A percentile compares a stretch with the other conserved stretches of the same genome.
These are phyloP conservation scores for Pinna nobilis DNA, from an alignment of 1,140 invertebrate genomes.

Conservation along the genomic window DNA sequence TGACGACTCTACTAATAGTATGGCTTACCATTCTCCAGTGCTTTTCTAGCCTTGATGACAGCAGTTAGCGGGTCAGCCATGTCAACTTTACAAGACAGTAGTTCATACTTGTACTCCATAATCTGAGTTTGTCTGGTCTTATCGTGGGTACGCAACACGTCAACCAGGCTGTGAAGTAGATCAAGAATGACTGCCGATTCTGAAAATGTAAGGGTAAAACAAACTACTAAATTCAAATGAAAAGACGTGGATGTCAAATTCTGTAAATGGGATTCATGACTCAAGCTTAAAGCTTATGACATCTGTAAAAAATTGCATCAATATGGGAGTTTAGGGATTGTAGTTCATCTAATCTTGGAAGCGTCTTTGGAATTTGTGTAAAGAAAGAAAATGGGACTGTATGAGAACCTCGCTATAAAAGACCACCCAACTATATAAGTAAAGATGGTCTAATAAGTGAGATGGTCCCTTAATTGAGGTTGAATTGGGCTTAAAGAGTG, in stretches of 20 bases:
- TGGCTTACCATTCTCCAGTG: constrained; percentile 54
- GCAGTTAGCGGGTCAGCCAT: constrained; percentile 4
- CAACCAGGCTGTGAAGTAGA: constrained; percentile 49
- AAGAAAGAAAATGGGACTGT: no score
- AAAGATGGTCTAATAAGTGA: no score
- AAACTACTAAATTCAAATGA: neutral
- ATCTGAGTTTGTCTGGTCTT: constrained; percentile 47
- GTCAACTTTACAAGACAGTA: constrained; percentile 46
- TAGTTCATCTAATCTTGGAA: neutral
- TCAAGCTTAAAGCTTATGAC: no score
- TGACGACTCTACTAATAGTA: neutral
- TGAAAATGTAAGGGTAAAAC: constrained; percentile 33
- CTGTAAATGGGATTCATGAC: no score
- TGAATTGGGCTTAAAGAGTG: no score
- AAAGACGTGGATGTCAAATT: neutral
- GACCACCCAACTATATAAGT: no score
- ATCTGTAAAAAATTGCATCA: neutral
- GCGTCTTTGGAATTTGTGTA: no score
- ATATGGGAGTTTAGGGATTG: neutral
- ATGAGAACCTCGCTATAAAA: no score
- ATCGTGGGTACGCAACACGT: constrained; percentile 38
- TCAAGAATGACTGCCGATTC: constrained; percentile 52
- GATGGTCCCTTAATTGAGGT: no score
- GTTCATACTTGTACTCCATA: constrained; percentile 54
- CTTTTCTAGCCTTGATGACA: constrained; percentile 39